Conservation (phyloP, 2,888 invertebrate species). For the Drosophila maculinotata region DNA sequence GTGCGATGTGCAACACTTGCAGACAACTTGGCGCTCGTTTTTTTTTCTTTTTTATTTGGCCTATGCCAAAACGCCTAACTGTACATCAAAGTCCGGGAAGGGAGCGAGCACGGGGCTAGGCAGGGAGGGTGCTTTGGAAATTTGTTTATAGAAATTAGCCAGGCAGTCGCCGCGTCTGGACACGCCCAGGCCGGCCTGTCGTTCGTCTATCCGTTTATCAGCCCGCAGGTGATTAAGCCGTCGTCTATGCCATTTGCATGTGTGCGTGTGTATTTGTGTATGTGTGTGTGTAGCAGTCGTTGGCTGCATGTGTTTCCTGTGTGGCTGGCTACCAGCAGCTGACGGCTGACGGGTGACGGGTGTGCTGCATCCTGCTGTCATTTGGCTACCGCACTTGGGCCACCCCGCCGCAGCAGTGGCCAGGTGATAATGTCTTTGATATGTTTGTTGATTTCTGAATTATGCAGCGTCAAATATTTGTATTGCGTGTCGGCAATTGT, state of each 20-base stretch:
- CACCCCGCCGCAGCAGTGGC: constrained; percentile 30
- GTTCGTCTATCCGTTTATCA: constrained; percentile 61
- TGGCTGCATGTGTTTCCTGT: constrained; percentile 34
- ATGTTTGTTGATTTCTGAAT: constrained; percentile 54
- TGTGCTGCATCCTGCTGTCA: constrained; percentile 77
- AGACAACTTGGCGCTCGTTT: constrained; percentile 78
- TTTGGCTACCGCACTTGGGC: constrained; percentile 66
- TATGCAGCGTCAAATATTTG: constrained; percentile 24
- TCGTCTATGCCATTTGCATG: constrained; percentile 47
- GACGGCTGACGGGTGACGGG: constrained; percentile 34
- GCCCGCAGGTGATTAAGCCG: constrained; percentile 82
- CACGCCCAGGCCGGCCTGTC: constrained; percentile 57
- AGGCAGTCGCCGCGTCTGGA: constrained; percentile 53
- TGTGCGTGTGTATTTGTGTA: constrained; percentile 15
- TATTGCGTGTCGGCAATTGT: constrained; percentile 23
- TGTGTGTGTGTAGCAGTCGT: constrained; percentile 22
- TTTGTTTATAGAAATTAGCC: constrained; percentile 80
- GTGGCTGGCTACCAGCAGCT: constrained; percentile 33
- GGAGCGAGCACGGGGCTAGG: neutral
- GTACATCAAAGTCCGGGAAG: constrained; percentile 47
- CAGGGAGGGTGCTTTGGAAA: constrained; percentile 56
- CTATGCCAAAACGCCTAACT: constrained; percentile 27
- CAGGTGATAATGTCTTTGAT: constrained; percentile 65
- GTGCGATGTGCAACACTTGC: constrained; percentile 80
- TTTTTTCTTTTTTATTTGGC: constrained; percentile 11